A percentile compares a stretch with the other conserved stretches of the same genome.
phyloP scores from a whole-genome alignment of 2,113 vertebrate species.

The Epinephelus lanceolatus region DNA sequence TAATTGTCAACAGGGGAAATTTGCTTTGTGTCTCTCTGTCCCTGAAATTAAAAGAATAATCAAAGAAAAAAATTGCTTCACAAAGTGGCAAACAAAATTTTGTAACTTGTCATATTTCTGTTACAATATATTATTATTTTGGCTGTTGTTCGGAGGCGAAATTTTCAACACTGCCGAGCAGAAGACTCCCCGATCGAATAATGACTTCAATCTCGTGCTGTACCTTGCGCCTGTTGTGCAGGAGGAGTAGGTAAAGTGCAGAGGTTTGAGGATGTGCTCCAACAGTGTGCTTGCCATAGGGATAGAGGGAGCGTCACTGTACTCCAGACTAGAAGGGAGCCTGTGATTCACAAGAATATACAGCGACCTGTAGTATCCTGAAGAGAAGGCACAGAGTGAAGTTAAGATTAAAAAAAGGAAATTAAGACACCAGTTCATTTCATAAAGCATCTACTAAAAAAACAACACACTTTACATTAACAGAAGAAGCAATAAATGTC shows the following conservation, averaged over 20 bases:
- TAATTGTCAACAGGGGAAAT: neutral
- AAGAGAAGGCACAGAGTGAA: slow-evolving; percentile 33
- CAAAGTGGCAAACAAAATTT: too few species aligned
- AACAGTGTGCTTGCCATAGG: slow-evolving; percentile 95
- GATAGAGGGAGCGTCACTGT: slow-evolving; percentile 91
- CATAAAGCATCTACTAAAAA: neutral
- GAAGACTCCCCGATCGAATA: neutral
- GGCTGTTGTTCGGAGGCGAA: too few species aligned
- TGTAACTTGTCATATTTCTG: too few species aligned
- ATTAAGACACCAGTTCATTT: neutral
- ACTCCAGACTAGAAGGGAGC: slow-evolving; percentile 96
- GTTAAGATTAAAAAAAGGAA: neutral
- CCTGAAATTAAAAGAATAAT: too few species aligned
- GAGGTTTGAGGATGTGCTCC: slow-evolving; percentile 96
- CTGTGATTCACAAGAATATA: slow-evolving; percentile 96
- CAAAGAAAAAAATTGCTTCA: too few species aligned
- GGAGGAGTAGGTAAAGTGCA: slow-evolving; percentile 98
- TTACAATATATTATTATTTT: too few species aligned
- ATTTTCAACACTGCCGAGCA: too few species aligned
- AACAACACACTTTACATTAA: neutral
- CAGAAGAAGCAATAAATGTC: neutral
- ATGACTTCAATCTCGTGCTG: neutral
- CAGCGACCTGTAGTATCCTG: slow-evolving; percentile 95
- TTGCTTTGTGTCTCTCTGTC: neutral
- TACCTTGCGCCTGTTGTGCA: slow-evolving; percentile 95